phyloP scores from a whole-genome alignment of 2,888 invertebrate species.

The Nowickia ferox region DNA sequence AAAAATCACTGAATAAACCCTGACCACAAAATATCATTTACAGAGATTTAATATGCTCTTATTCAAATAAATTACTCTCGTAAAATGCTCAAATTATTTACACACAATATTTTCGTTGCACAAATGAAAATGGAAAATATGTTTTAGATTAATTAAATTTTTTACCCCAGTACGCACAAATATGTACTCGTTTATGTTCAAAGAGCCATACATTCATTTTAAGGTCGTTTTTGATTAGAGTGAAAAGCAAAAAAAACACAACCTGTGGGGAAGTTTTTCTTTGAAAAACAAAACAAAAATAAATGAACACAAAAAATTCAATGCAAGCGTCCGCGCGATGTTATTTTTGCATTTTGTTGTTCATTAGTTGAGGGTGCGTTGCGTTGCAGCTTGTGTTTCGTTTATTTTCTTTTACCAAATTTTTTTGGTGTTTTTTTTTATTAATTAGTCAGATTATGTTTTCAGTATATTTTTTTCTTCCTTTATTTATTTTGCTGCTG shows the following conservation, averaged over 20 bases:
- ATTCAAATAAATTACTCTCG: background rate
- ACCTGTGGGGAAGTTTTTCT: background rate
- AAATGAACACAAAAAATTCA: background rate
- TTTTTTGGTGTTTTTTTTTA: conserved; percentile 58
- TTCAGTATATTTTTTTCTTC: conserved; percentile 13
- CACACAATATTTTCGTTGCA: background rate
- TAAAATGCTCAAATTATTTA: background rate
- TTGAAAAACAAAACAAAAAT: background rate
- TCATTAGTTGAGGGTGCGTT: conserved; percentile 38
- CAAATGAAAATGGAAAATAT: background rate
- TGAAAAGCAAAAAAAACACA: background rate
- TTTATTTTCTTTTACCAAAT: conserved; percentile 32
- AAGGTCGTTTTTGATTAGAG: background rate
- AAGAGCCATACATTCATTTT: background rate
- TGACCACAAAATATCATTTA: background rate
- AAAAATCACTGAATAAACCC: background rate
- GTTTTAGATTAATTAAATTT: background rate
- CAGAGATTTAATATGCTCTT: background rate
- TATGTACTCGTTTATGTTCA: background rate
- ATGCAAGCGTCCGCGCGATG: conserved; percentile 26
- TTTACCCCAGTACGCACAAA: background rate
- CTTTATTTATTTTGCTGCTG: conserved; percentile 21
- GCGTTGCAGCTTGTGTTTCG: background rate
- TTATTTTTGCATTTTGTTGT: conserved; percentile 53
- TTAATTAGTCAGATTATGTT: conserved; percentile 54